These are phyloP conservation scores for Labia minor DNA, from an alignment of 2,888 invertebrate species.

Conservation along the genomic window DNA sequence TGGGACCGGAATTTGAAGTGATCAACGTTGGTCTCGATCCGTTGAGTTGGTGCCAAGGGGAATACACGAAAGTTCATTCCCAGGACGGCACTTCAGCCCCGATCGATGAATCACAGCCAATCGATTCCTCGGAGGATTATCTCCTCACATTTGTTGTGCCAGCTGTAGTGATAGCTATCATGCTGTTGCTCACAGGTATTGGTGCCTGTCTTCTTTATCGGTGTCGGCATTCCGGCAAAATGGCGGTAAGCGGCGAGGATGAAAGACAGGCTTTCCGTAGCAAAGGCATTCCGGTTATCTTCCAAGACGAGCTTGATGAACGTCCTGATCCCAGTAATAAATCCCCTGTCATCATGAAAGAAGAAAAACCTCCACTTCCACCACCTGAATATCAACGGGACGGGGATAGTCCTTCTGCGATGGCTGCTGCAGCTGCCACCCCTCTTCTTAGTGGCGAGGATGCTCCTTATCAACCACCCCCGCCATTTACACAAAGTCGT, in stretches of 20 bases:
- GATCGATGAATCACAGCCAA: slow-evolving; percentile 35
- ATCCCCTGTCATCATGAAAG: slow-evolving; percentile 85
- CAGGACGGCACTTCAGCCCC: slow-evolving; percentile 32
- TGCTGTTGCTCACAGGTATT: slow-evolving; percentile 75
- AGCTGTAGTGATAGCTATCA: slow-evolving; percentile 73
- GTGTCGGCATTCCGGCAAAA: slow-evolving; percentile 67
- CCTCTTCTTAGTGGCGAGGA: slow-evolving; percentile 34
- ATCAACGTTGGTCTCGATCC: slow-evolving; percentile 51
- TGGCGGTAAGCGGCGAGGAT: slow-evolving; percentile 66
- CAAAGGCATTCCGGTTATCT: slow-evolving; percentile 81
- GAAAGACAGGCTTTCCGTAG: slow-evolving; percentile 53
- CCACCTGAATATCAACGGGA: slow-evolving; percentile 64
- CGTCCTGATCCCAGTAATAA: slow-evolving; percentile 81
- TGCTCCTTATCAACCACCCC: slow-evolving; percentile 75
- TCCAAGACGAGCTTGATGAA: slow-evolving; percentile 92
- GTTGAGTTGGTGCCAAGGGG: slow-evolving; percentile 48
- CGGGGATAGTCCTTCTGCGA: slow-evolving; percentile 33
- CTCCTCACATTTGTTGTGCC: slow-evolving; percentile 75
- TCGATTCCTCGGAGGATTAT: slow-evolving; percentile 36
- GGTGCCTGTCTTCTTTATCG: slow-evolving; percentile 81
- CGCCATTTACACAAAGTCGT: slow-evolving; percentile 71
- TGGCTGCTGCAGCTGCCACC: slow-evolving; percentile 23
- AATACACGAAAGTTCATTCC: slow-evolving; percentile 36
- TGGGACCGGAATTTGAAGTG: slow-evolving; percentile 62
- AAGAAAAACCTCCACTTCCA: slow-evolving; percentile 85